Evolutionary conservation across 1,140 invertebrate species (phyloP).

Genomic region (Cyclargus thomasi): DNA sequence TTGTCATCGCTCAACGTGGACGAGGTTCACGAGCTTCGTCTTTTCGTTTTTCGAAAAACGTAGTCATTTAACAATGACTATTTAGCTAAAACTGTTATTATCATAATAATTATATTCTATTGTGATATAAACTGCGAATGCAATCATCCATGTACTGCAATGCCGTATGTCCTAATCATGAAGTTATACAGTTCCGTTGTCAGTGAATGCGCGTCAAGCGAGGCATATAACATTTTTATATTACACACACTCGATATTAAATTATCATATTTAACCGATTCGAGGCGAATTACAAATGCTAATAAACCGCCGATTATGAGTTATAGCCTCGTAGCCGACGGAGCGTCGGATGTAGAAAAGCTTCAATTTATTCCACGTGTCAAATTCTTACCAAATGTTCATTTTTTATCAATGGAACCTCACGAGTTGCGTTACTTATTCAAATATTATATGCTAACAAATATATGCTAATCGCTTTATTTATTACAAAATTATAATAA

Average conservation of each 20-base stretch:
- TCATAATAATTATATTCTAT: too few species aligned
- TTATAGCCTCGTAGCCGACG: background rate
- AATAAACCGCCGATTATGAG: conserved; percentile 6
- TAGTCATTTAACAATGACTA: too few species aligned
- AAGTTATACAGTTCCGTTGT: background rate
- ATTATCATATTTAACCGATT: conserved; percentile 10
- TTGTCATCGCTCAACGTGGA: too few species aligned
- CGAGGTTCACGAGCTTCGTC: too few species aligned
- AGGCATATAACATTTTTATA: conserved; percentile 11
- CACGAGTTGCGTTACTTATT: background rate
- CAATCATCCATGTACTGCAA: background rate
- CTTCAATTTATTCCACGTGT: background rate
- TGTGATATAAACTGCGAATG: background rate
- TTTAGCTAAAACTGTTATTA: too few species aligned
- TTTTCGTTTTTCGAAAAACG: too few species aligned
- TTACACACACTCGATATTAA: background rate
- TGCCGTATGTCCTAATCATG: background rate
- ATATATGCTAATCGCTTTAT: background rate
- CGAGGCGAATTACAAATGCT: conserved; percentile 2
- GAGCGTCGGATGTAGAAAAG: background rate
- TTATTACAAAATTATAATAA: background rate
- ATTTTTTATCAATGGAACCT: background rate
- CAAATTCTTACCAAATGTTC: background rate
- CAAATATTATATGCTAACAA: background rate
- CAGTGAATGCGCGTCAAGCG: background rate